A percentile compares a stretch with the other conserved stretches of the same genome.
Conservation (phyloP, 2,888 invertebrate species). For the Dione vanillae region DNA sequence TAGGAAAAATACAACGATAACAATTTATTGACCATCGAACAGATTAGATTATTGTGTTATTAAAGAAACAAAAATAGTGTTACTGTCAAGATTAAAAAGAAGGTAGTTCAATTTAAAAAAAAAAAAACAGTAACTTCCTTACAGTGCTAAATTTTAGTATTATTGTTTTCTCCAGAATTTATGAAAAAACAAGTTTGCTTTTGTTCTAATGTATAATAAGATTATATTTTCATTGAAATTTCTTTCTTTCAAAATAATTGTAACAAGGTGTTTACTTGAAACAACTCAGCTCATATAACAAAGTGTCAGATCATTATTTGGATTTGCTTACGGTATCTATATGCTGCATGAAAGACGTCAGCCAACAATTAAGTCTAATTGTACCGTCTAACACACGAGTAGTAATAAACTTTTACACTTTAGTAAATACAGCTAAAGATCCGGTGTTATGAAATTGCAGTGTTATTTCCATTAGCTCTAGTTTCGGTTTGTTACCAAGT, state of each 20-base stretch:
- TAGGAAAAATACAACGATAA: constrained; percentile 16
- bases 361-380: background rate
- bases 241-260: constrained; percentile 7
- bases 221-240: background rate
- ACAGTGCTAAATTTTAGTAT: background rate
- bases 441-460: constrained; percentile 41
- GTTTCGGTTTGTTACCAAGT: constrained; percentile 34
- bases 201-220: background rate
- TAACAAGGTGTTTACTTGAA: background rate
- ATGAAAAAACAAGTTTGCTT: background rate
- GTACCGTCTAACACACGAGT: background rate
- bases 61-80: background rate
- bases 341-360: background rate
- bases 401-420: constrained; percentile 3
- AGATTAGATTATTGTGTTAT: background rate
- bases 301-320: background rate
- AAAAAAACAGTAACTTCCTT: too few relatives aligned
- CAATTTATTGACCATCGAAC: constrained; percentile 1
- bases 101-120: too few relatives aligned
- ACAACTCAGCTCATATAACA: background rate
- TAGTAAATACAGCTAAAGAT: constrained; percentile 38
- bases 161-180: background rate
- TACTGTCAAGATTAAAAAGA: background rate
- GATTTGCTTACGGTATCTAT: background rate
- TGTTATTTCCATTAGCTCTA: constrained; percentile 35